Percentiles rank a stretch among this genome's conserved stretches.
Conservation (phyloP, 2,113 vertebrate species). For the Echinops telfairi region DNA sequence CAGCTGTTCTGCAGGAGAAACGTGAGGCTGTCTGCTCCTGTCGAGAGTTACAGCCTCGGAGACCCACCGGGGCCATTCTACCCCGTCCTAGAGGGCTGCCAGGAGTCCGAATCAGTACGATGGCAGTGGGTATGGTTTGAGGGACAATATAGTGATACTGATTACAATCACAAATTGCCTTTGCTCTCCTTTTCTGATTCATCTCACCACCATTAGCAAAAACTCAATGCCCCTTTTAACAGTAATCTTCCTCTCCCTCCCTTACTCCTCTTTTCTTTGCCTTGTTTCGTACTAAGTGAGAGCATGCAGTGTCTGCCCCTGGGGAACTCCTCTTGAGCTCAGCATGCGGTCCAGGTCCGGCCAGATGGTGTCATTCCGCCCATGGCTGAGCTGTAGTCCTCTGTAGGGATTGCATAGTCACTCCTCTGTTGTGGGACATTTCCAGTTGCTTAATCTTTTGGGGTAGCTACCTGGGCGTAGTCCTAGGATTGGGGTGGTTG, state of each 20-base stretch:
- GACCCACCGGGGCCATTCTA: too few species aligned
- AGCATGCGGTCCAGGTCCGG: too few species aligned
- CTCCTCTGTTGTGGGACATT: neutral
- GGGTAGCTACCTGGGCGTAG: neutral
- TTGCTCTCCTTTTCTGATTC: neutral
- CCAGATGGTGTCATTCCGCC: too few species aligned
- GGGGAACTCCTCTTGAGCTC: neutral
- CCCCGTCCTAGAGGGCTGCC: too few species aligned
- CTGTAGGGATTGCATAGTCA: neutral
- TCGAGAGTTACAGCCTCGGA: too few species aligned
- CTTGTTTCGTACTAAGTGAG: neutral
- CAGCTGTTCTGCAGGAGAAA: too few species aligned
- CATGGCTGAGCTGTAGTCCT: too few species aligned
- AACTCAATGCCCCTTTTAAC: neutral
- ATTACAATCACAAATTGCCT: neutral
- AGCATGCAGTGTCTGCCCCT: neutral
- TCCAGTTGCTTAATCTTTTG: neutral
- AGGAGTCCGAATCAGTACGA: too few species aligned
- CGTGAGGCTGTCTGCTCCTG: too few species aligned
- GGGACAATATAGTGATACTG: neutral
- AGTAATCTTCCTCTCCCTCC: neutral
- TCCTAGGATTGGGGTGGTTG: neutral
- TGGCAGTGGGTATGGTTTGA: too few species aligned
- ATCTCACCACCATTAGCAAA: neutral
- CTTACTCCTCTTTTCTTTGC: neutral